These are phyloP conservation scores for Chelidonichthys spinosus DNA, from an alignment of 2,797 vertebrate species.

Conservation along the genomic window DNA sequence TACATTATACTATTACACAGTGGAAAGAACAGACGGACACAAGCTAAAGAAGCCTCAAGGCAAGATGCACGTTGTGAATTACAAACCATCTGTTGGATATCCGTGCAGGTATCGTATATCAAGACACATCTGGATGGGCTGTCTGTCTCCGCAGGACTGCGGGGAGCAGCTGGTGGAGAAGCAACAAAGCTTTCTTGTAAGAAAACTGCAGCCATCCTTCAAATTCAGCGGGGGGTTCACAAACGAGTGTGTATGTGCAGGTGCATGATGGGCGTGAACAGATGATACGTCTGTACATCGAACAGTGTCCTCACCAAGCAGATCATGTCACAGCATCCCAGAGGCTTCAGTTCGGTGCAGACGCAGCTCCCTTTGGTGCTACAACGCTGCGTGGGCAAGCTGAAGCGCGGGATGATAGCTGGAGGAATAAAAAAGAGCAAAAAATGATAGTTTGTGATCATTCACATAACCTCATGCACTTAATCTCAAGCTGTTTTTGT, in stretches of 20 bases:
- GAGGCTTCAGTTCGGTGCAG: conserved; percentile 14
- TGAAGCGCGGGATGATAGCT: conserved; percentile 10
- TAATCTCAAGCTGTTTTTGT: background rate
- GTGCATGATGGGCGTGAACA: background rate
- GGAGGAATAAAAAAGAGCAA: conserved; percentile 22
- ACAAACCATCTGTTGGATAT: background rate
- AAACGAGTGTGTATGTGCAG: background rate
- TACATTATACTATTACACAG: too few species aligned
- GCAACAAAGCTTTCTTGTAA: conserved; percentile 20
- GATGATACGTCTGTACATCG: background rate
- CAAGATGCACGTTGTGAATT: conserved; percentile 11
- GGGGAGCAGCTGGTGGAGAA: conserved; percentile 31
- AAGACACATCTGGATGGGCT: conserved; percentile 15
- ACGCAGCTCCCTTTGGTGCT: background rate
- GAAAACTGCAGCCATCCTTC: conserved; percentile 24
- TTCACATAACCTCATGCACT: background rate
- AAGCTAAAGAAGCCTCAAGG: background rate
- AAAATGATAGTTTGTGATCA: conserved; percentile 21
- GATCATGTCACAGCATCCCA: background rate
- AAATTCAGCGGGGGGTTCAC: background rate
- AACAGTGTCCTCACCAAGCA: background rate
- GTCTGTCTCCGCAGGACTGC: conserved; percentile 18
- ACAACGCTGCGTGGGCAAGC: background rate
- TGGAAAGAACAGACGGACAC: background rate
- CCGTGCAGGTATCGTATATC: background rate